These are phyloP conservation scores for Drosophila pseudoobscura DNA, from an alignment of 1,140 invertebrate species.

Conservation along the genomic window DNA sequence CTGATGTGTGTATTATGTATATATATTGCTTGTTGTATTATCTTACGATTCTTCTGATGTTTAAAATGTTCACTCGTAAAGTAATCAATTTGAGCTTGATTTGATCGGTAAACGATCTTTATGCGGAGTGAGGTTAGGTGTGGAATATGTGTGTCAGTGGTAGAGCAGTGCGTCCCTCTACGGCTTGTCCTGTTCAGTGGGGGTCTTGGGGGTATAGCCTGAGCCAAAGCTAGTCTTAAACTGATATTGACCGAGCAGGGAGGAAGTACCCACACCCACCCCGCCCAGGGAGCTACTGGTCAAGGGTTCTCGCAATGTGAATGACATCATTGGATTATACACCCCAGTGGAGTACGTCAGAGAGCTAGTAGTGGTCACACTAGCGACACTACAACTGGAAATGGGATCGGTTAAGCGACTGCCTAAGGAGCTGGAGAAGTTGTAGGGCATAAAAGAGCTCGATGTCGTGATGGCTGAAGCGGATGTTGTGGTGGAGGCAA, in stretches of 20 bases:
- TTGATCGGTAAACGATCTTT: not conserved
- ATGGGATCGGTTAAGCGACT: constrained; percentile 42
- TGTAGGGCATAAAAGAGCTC: constrained; percentile 53
- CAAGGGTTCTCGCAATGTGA: constrained; percentile 61
- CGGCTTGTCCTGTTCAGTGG: constrained; percentile 52
- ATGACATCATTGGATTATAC: constrained; percentile 76
- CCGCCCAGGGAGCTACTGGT: constrained; percentile 16
- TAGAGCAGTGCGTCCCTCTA: constrained; percentile 37
- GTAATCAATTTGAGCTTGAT: constrained; percentile 49
- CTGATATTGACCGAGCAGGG: constrained; percentile 50
- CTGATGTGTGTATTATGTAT: constrained; percentile 25
- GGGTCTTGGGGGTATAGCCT: constrained; percentile 24
- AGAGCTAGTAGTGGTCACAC: constrained; percentile 17
- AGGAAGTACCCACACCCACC: constrained; percentile 10
- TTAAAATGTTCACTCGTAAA: constrained; percentile 1
- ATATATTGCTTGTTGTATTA: constrained; percentile 55
- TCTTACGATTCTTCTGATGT: not conserved
- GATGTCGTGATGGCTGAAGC: constrained; percentile 9
- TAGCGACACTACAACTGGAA: constrained; percentile 28
- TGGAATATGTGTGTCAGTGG: not conserved
- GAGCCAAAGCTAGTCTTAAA: constrained; percentile 48
- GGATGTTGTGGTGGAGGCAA: constrained; percentile 1
- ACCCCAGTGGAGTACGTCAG: constrained; percentile 64
- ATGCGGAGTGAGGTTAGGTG: not conserved
- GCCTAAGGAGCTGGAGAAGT: constrained; percentile 51